phyloP scores from a whole-genome alignment of 2,797 vertebrate species.

The Tympanoctomys barrerae region DNA sequence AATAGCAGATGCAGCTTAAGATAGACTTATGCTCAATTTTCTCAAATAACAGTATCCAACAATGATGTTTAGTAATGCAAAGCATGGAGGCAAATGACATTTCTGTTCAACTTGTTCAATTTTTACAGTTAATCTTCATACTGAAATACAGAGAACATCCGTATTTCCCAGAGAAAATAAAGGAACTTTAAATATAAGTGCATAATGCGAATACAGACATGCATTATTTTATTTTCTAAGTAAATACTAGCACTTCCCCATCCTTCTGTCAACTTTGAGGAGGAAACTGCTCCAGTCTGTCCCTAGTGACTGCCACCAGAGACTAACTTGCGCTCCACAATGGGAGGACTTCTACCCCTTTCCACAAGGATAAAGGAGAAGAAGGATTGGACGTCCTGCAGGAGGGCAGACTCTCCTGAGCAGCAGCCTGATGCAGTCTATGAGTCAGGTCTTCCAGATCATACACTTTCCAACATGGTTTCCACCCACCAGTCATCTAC shows the following conservation, averaged over 20 bases:
- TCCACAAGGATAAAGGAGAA: neutral
- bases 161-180: neutral
- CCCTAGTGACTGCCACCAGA: neutral
- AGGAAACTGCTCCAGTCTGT: neutral
- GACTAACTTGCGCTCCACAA: neutral
- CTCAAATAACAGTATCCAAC: constrained; percentile 65
- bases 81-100: neutral
- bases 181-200: neutral
- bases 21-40: constrained; percentile 25
- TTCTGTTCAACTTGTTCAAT: constrained; percentile 48
- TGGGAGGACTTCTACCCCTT: neutral
- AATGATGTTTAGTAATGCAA: neutral
- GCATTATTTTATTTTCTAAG: neutral
- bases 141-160: neutral
- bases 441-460: neutral
- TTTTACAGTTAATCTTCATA: constrained; percentile 59
- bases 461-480: neutral
- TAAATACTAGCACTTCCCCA: neutral
- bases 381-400: neutral
- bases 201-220: neutral
- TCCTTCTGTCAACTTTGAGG: neutral
- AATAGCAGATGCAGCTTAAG: constrained; percentile 49
- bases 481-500: neutral
- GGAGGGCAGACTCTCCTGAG: neutral
- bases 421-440: neutral